These are phyloP conservation scores for Saiga tatarica DNA, from an alignment of 2,113 vertebrate species.

Conservation along the genomic window DNA sequence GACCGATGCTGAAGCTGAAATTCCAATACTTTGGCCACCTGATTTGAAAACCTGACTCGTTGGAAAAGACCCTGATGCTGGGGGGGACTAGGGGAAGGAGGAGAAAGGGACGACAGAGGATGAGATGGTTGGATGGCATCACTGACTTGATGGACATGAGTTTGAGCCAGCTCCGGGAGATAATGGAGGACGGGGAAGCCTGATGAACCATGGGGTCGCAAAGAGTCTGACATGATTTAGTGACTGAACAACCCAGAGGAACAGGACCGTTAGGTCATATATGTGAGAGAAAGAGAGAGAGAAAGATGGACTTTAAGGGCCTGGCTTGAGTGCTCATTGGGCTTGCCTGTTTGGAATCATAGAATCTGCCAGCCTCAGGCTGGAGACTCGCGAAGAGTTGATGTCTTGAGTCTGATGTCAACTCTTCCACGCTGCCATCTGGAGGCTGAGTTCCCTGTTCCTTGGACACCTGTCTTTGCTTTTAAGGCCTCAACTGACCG, in stretches of 20 bases:
- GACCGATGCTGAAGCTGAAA: background rate
- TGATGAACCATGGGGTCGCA: background rate
- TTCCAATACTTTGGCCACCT: background rate
- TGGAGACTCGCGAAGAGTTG: background rate
- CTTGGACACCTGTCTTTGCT: background rate
- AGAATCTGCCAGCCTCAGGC: background rate
- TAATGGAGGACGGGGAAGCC: background rate
- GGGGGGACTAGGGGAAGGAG: background rate
- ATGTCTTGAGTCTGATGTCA: background rate
- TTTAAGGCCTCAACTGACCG: background rate
- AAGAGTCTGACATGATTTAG: background rate
- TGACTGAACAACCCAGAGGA: background rate
- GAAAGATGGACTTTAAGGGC: background rate
- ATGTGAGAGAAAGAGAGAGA: background rate
- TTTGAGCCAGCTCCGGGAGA: background rate
- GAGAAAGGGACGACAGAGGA: background rate
- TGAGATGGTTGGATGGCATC: background rate
- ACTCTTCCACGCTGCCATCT: background rate
- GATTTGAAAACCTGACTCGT: background rate
- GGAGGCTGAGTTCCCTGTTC: background rate
- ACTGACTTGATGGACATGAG: accelerated
- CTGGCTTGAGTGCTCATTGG: background rate
- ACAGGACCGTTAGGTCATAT: background rate
- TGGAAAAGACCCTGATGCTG: background rate
- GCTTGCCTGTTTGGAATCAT: background rate